phyloP scores from a whole-genome alignment of 2,888 invertebrate genomes.

The Dromius quadrimaculatus region DNA sequence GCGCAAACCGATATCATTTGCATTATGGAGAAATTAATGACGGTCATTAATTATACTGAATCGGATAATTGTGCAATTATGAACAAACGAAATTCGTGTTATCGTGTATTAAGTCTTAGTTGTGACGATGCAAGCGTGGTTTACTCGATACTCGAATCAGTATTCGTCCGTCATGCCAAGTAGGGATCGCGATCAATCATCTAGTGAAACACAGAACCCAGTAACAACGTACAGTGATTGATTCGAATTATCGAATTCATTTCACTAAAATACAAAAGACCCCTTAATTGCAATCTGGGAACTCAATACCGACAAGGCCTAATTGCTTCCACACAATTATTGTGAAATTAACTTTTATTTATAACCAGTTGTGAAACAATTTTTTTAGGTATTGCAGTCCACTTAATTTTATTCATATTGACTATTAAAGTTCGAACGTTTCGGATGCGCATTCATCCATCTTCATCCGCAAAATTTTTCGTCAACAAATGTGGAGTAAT shows the following conservation, averaged over 20 bases:
- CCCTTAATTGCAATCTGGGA: slow-evolving; percentile 13
- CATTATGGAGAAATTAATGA: slow-evolving; percentile 30
- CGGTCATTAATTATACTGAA: slow-evolving; percentile 33
- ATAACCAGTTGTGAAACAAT: too few relatives aligned
- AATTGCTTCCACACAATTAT: slow-evolving; percentile 30
- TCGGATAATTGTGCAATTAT: slow-evolving; percentile 29
- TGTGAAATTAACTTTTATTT: too few relatives aligned
- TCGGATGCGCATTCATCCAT: too few relatives aligned
- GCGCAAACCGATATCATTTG: slow-evolving; percentile 38
- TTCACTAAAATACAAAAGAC: slow-evolving; percentile 19
- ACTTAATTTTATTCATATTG: too few relatives aligned
- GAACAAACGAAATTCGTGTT: not conserved
- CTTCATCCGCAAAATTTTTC: too few relatives aligned
- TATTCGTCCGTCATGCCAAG: slow-evolving; percentile 1
- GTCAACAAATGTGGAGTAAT: too few relatives aligned
- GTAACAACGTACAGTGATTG: slow-evolving; percentile 32
- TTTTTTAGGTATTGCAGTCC: too few relatives aligned
- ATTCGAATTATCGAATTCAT: slow-evolving; percentile 37
- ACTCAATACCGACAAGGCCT: not conserved
- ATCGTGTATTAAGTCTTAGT: not conserved
- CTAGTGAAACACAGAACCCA: not conserved
- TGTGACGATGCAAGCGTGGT: not conserved
- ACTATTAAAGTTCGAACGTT: too few relatives aligned
- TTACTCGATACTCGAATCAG: not conserved
- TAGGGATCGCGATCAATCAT: slow-evolving; percentile 39